Base-by-base conservation (phyloP, 2,113 vertebrate genomes). In the Bujurquina vittata region DNA sequence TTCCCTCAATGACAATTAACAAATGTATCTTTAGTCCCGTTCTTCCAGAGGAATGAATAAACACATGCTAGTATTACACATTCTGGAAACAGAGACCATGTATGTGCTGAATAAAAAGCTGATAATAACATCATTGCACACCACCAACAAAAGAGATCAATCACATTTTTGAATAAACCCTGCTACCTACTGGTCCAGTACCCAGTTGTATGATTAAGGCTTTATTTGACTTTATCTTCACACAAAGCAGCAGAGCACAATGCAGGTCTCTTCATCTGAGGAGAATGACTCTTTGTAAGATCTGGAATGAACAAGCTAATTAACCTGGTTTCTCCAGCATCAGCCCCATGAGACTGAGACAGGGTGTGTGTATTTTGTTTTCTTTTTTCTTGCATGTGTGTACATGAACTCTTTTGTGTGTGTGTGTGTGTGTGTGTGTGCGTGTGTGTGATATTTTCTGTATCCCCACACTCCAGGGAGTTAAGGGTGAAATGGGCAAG, bases 291-390 rank as follows among this genome's bases (percentile, higher is more conserved):
- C 89, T 92, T 79, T 91, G 92, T 90, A 89, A 91, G 93, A 93
- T 91, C 93, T 92, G 93, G 93, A 87, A 89, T 92, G 94, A 95
- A 94, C 93, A 94, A 96, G 92, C 95, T 94, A 96, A 98, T 97
- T 97, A 97, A 96, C 95, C 96, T 96, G 95, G 89, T 96, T 95
- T 96, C 92, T 91, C 91, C 91, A 88, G 93, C 94, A 96, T 94
- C 94, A 4, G 87, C 92, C 96, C 93, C 91, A 94, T 92, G 95
- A 95, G 96, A 96, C 87, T 86, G 54, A 90, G 87, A 94, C 78
- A 84, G 88, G 75, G 92, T 78, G 84, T 75, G 86, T 82, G 77
- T 65, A 15, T 58, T 62, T 56, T 89, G 60, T 33, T 37, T 58
- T 72, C 31, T 67, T 33, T 22, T 10, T 18, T 33, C 54, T 14